Evolutionary conservation across 2,797 vertebrate species (phyloP).

Genomic region (Ceryle rudis): DNA sequence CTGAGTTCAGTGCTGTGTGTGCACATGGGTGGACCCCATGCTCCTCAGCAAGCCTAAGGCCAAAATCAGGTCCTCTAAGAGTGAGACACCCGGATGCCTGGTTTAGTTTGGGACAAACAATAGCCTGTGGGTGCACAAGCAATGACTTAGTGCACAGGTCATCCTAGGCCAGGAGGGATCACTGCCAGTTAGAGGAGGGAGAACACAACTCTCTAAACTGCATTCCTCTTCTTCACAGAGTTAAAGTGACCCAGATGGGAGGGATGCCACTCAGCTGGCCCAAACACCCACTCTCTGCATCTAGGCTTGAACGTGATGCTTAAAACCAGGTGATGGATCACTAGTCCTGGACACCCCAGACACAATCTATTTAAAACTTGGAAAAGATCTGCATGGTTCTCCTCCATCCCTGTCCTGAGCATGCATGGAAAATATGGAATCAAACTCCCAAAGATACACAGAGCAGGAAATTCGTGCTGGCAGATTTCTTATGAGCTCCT

Average conservation of each 20-base stretch:
- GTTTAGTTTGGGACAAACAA: neutral
- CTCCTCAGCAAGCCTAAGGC: neutral
- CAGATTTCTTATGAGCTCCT: neutral
- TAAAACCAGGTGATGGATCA: neutral
- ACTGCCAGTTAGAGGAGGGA: neutral
- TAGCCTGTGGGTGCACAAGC: neutral
- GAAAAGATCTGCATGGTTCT: neutral
- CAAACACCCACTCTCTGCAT: neutral
- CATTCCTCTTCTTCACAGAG: neutral
- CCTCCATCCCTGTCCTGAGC: neutral
- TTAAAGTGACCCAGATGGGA: constrained; percentile 12
- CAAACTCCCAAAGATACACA: neutral
- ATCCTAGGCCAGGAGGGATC: neutral
- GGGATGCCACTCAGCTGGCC: neutral
- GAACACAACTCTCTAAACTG: neutral
- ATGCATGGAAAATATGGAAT: neutral
- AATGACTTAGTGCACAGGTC: neutral
- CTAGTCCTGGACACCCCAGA: neutral
- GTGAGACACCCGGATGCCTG: neutral
- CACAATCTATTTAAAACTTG: neutral
- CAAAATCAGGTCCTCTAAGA: neutral
- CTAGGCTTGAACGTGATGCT: neutral
- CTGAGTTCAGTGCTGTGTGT: accelerated
- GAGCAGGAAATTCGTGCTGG: neutral
- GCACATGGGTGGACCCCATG: accelerated